Evolutionary conservation across 2,113 vertebrate genomes (phyloP).

Genomic region (Megalops atlanticus): DNA sequence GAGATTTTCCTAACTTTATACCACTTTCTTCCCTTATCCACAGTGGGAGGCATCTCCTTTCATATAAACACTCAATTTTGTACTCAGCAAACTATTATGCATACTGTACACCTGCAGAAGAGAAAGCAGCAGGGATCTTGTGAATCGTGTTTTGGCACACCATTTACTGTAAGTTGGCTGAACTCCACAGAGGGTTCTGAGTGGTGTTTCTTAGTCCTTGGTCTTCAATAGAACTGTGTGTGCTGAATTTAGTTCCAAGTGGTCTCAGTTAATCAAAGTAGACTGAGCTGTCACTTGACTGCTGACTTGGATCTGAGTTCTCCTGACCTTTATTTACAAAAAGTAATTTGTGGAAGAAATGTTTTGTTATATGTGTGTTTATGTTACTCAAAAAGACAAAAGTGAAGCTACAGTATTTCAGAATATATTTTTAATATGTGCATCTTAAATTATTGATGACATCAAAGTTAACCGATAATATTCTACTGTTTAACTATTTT

Average conservation of each 20-base stretch:
- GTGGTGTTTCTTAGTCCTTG: background rate
- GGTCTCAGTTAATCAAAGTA: background rate
- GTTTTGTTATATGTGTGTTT: background rate
- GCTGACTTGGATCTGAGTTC: no score
- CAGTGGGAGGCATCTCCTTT: background rate
- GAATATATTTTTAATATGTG: background rate
- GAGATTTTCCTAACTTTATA: background rate
- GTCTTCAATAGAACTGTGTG: background rate
- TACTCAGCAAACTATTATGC: background rate
- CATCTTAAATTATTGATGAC: no score
- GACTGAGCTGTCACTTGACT: background rate
- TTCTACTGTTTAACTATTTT: no score
- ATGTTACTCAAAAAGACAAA: background rate
- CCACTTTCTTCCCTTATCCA: background rate
- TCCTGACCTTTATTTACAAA: background rate
- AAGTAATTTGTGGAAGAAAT: background rate
- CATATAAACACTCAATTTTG: background rate
- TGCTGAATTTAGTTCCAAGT: background rate
- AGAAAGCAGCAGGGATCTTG: background rate
- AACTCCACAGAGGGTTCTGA: background rate
- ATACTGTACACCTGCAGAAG: background rate
- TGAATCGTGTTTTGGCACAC: background rate
- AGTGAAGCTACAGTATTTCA: background rate
- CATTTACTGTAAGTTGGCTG: background rate
- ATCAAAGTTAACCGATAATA: no score